Conservation (phyloP, 2,888 invertebrate genomes). For the Lamellibrachia satsuma region DNA sequence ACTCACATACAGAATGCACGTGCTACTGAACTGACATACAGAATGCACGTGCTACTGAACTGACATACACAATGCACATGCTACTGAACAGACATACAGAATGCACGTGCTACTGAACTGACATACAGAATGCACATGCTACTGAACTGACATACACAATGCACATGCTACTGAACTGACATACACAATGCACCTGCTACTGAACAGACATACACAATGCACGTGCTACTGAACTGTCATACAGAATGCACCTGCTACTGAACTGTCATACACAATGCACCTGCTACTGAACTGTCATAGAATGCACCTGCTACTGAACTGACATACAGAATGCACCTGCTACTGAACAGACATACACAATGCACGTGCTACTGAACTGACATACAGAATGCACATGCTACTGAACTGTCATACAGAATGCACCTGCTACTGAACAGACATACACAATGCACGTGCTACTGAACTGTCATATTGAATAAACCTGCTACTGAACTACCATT, state of each 20-base stretch:
- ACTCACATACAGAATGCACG: neutral
- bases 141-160: too few relatives aligned
- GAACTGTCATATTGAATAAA: neutral
- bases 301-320: too few relatives aligned
- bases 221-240: neutral
- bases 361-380: neutral
- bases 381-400: neutral
- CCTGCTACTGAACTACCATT: neutral
- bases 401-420: neutral
- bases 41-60: neutral
- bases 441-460: neutral
- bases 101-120: neutral
- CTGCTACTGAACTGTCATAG: too few relatives aligned
- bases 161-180: too few relatives aligned
- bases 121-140: too few relatives aligned
- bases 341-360: neutral
- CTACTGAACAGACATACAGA: neutral
- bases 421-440: neutral
- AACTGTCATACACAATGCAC: neutral
- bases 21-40: too few relatives aligned
- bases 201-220: neutral
- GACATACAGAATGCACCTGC: neutral
- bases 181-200: too few relatives aligned
- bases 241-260: neutral
- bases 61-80: neutral